These are phyloP conservation scores for Oscheius sp. DNA, from an alignment of 2,888 invertebrate genomes.

Conservation along the genomic window DNA sequence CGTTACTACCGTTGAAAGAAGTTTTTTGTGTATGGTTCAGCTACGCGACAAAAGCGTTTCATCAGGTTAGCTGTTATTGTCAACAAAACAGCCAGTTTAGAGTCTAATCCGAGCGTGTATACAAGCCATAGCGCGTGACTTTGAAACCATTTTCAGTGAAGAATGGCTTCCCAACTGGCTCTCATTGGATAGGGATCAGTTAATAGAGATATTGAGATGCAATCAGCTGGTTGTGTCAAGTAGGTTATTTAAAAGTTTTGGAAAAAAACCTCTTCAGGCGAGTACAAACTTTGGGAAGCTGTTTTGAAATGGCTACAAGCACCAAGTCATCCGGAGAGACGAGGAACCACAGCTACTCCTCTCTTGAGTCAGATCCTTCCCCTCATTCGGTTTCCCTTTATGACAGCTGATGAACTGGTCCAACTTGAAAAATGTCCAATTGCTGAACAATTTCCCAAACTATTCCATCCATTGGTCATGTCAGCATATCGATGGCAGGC, in stretches of 20 bases:
- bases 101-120: slow-evolving; percentile 62
- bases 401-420: slow-evolving; percentile 87
- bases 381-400: slow-evolving; percentile 83
- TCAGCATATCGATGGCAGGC: slow-evolving; percentile 73
- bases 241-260: slow-evolving; percentile 30
- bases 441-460: slow-evolving; percentile 65
- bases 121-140: slow-evolving; percentile 58
- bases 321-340: slow-evolving; percentile 68
- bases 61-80: slow-evolving; percentile 49
- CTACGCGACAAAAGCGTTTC: slow-evolving; percentile 71
- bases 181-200: slow-evolving; percentile 71
- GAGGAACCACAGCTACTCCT: slow-evolving; percentile 58
- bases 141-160: slow-evolving; percentile 58
- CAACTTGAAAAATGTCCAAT: slow-evolving; percentile 83
- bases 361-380: slow-evolving; percentile 60
- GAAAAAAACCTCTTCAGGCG: slow-evolving; percentile 62
- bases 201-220: slow-evolving; percentile 71
- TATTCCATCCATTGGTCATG: slow-evolving; percentile 71
- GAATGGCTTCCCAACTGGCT: slow-evolving; percentile 72
- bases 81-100: slow-evolving; percentile 23
- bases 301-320: slow-evolving; percentile 71
- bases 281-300: slow-evolving; percentile 72
- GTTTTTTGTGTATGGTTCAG: slow-evolving; percentile 73
- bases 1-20: slow-evolving; percentile 71
- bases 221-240: slow-evolving; percentile 70